Evolutionary conservation across 2,797 vertebrate species (phyloP), one percentile per base, ranked within the genome.

Genomic region (Gymnopithys bicolor): DNA sequence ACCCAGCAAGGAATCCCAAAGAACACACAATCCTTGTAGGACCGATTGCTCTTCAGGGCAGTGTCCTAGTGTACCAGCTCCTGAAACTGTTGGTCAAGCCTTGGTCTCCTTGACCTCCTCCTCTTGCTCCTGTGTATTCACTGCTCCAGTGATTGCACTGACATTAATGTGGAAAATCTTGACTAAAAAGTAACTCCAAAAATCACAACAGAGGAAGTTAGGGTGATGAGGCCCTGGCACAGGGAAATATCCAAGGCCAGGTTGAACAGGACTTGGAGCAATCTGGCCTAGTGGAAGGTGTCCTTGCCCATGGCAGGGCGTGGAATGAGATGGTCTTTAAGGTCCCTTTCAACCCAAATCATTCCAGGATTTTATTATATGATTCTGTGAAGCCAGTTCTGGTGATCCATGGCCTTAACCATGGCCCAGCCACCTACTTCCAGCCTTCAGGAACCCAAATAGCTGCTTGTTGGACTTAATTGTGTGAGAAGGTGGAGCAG

Each of bases 81-180:
- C 62, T 66, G 66, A 55, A 75, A 45, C 28, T 4, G 1, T 45
- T 58, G 64, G 28, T 17, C 60, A 59, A 68, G 19, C 21, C 48
- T 84, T 35, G 22, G 19, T 73, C 56, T 78, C 14, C 33, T 27
- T 74, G 77, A 67, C 19, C 39, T 51, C 28, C 49, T 70, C 35
- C 28, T 83, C 19, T 2, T 30, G 30, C 75, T 71, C n/a, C 51
- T 25, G 11, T 8, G 12, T 35, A n/a, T 45, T 87, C 19, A 15
- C 19, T 32, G 25, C 32, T 13, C 19, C 46, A 2, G 0, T 22
- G 21, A 32, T 41, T 0, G 0, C 48, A 49, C 10, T 62, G 53
- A 10, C 33, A 43, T n/a, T 24, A 22, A 15, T 64, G 46, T 51
- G 46, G 11, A 37, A 46, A 33, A 46, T 27, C 13, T n/a, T 32